A percentile compares a stretch with the other conserved stretches of the same genome.
phyloP scores from a whole-genome alignment of 2,888 invertebrate genomes.

The Cylindroiulus punctatus region DNA sequence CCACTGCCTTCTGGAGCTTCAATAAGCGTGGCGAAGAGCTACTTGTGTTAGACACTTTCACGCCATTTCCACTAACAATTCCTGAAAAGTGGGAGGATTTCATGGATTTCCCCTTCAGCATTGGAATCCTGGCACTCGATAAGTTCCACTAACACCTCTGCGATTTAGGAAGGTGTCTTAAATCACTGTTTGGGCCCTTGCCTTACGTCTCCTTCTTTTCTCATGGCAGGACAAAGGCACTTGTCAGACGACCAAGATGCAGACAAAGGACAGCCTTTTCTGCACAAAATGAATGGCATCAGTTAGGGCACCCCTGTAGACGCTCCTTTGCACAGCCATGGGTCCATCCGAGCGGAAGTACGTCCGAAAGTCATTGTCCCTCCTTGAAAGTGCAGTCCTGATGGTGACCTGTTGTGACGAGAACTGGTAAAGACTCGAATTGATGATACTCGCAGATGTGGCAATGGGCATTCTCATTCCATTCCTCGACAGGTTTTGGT shows the following conservation, averaged over 20 bases:
- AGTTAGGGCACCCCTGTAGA: not conserved
- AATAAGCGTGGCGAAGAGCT: conserved; percentile 20
- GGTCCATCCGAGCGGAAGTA: conserved; percentile 27
- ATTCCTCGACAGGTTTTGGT: not conserved
- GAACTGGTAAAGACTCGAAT: not conserved
- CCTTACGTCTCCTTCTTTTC: not conserved
- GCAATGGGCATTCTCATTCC: too few species aligned
- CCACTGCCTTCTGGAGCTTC: not conserved
- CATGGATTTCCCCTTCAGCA: conserved; percentile 28
- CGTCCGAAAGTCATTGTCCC: not conserved
- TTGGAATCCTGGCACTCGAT: not conserved
- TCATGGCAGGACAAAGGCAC: not conserved
- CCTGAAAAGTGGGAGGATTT: not conserved
- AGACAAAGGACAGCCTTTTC: conserved; percentile 13
- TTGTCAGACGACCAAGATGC: conserved; percentile 4
- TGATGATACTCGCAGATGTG: not conserved
- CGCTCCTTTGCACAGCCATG: conserved; percentile 18
- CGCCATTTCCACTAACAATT: conserved; percentile 25
- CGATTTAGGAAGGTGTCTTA: conserved; percentile 35
- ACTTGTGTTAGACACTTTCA: conserved; percentile 5
- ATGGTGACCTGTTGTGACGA: not conserved
- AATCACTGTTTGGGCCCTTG: conserved; percentile 37
- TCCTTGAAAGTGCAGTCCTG: not conserved
- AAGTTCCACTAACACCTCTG: conserved; percentile 41
- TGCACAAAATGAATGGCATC: not conserved